phyloP scores from a whole-genome alignment of 2,797 vertebrate species.

The Tadarida brasiliensis region DNA sequence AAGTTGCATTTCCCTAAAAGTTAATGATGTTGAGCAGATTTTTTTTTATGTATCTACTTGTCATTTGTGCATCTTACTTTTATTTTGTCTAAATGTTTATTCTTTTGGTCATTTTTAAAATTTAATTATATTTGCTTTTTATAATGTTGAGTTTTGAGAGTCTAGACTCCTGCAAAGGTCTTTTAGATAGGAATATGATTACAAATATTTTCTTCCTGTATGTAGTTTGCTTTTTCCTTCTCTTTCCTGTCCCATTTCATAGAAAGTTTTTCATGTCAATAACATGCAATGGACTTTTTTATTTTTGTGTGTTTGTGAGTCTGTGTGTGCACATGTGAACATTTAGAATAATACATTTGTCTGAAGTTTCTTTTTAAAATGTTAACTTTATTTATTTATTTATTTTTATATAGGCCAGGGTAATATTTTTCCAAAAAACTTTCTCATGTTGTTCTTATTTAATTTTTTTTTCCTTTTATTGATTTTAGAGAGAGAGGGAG shows the following conservation, averaged over 20 bases:
- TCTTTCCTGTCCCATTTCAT: neutral
- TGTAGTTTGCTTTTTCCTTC: neutral
- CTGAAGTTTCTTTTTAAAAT: neutral
- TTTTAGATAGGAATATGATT: neutral
- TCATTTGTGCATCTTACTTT: neutral
- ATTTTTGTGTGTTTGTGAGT: neutral
- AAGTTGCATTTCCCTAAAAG: neutral
- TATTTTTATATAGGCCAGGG: neutral
- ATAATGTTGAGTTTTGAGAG: neutral
- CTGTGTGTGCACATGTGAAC: rapidly evolving
- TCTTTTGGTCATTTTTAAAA: neutral
- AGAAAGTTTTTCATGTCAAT: neutral
- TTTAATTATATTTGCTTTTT: neutral
- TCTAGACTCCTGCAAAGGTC: neutral
- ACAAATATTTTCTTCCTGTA: neutral
- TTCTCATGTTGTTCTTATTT: neutral
- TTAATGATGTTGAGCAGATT: neutral
- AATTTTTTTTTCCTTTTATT: too few relatives aligned
- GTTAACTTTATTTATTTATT: neutral
- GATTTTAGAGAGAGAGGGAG: too few relatives aligned
- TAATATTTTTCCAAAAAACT: neutral
- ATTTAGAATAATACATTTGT: neutral
- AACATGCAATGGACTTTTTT: neutral
- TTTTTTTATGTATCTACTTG: neutral
- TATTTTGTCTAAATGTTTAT: neutral